These are phyloP conservation scores for Hemitrygon akajei DNA, from an alignment of 2,797 vertebrate genomes.

Conservation along the genomic window DNA sequence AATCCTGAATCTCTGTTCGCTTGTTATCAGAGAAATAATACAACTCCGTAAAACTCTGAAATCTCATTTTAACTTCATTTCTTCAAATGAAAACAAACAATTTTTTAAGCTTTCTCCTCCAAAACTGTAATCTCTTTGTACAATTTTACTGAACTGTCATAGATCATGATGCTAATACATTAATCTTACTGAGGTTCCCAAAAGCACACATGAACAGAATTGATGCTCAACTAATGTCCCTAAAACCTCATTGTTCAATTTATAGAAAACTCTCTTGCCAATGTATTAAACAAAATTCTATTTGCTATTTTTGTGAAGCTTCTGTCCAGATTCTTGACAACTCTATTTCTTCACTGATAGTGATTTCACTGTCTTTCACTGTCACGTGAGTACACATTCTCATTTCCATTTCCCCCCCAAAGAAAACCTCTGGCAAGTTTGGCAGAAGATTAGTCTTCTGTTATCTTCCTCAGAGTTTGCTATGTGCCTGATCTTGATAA, in stretches of 20 bases:
- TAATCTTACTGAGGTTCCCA: neutral
- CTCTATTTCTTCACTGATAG: neutral
- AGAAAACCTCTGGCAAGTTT: neutral
- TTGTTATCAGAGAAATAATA: no score
- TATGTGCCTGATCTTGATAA: neutral
- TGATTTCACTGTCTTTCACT: neutral
- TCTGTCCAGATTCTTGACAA: neutral
- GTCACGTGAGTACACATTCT: no score
- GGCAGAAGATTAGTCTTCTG: neutral
- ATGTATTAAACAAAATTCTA: neutral
- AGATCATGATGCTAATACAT: neutral
- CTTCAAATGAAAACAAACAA: neutral
- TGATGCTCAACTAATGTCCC: neutral
- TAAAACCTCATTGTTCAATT: neutral
- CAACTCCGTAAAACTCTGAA: neutral
- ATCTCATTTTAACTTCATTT: neutral
- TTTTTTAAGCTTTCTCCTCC: neutral
- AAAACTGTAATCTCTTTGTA: neutral
- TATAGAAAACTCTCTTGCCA: neutral
- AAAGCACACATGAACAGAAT: neutral
- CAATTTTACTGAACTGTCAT: neutral
- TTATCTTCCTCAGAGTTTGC: neutral
- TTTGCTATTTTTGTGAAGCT: neutral
- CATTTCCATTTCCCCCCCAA: no score
- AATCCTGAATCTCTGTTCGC: neutral